A percentile compares a stretch with the other conserved stretches of the same genome.
Evolutionary conservation across 2,113 vertebrate genomes (phyloP).

Genomic region (Oryzias javanicus): DNA sequence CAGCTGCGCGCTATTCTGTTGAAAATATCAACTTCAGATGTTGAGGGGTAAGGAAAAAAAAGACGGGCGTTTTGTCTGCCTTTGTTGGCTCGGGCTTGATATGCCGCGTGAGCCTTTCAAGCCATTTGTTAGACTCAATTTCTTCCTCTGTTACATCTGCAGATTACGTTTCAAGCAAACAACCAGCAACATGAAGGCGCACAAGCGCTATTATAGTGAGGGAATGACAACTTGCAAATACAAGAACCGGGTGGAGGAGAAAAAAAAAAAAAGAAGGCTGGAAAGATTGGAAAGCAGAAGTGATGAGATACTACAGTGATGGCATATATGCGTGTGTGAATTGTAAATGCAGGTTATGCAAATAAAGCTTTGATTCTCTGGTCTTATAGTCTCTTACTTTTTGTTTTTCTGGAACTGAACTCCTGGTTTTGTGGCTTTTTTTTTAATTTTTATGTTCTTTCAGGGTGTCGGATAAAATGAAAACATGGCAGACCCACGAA

Average conservation of each 20-base stretch:
- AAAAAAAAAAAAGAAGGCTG: conserved; percentile 38
- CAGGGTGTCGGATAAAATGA: conserved; percentile 12
- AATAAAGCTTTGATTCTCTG: conserved; percentile 54
- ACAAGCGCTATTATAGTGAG: conserved; percentile 56
- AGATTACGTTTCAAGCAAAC: conserved; percentile 76
- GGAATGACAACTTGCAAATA: conserved; percentile 63
- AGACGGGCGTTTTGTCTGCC: conserved; percentile 75
- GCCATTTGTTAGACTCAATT: conserved; percentile 79
- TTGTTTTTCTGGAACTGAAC: conserved; percentile 29
- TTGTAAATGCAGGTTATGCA: conserved; percentile 61
- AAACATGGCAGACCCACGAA: not conserved
- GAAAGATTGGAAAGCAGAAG: conserved; percentile 61
- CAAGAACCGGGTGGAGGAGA: conserved; percentile 36
- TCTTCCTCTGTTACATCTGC: conserved; percentile 72
- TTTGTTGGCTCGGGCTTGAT: conserved; percentile 73
- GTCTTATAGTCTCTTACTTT: conserved; percentile 32
- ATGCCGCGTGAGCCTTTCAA: conserved; percentile 72
- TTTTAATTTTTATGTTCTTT: conserved; percentile 1
- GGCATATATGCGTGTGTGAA: conserved; percentile 45
- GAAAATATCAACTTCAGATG: conserved; percentile 76
- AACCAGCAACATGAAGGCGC: conserved; percentile 64
- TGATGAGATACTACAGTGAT: conserved; percentile 58
- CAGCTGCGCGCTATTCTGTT: conserved; percentile 66
- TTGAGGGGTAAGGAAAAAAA: conserved; percentile 55
- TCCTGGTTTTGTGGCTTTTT: conserved; percentile 4